Evolutionary conservation across 2,888 invertebrate species (phyloP), one percentile per base, ranked within the genome.

Genomic region (Malthinus flaveolus): DNA sequence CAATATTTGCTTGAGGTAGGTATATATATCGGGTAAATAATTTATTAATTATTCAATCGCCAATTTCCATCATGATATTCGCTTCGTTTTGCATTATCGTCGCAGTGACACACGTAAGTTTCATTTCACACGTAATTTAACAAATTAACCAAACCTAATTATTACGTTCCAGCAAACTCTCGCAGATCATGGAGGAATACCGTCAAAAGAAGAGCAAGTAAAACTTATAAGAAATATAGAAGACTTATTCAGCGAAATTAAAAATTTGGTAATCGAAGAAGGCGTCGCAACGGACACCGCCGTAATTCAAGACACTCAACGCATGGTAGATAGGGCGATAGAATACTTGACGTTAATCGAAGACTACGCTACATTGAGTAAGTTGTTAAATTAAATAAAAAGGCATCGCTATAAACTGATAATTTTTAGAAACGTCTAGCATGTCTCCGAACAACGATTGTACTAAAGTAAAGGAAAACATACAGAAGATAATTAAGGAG

Each of bases 321-420:
- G 59, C 45, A 66, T 67, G 37, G 66, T 71, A 4, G 57, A 66
- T 13, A 67, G 70, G 42, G 70, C 69, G 2, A 53, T 62, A 53
- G 68, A 72, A 32, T 64, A 65, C 46, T 63, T 76, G 48, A 48
- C 49, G 3, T 55, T 73, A 32, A 50, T 71, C 15, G 68, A 73
- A 63, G 72, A 75, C 57, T 61, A 73, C 10, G 66, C 67, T n/a
- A 50, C 71, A 39, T 57, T 68, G 48, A 74, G 76, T 76, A 72
- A 73, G 70, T 71, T 8, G n/a, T 32, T 6, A 32, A 23, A 3
- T 23, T 23, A 3, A 3, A 23, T 23, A 5, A 23, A 23, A 5
- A 23, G 5, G 3, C 5, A 5, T 23, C 5, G 23, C 23, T 3
- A n/a, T n/a, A 23, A 23, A 23, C 2, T 23, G 5, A 23, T 23